Evolutionary conservation across 2,888 invertebrate genomes (phyloP).

Genomic region (Drosophila kambysellisi): DNA sequence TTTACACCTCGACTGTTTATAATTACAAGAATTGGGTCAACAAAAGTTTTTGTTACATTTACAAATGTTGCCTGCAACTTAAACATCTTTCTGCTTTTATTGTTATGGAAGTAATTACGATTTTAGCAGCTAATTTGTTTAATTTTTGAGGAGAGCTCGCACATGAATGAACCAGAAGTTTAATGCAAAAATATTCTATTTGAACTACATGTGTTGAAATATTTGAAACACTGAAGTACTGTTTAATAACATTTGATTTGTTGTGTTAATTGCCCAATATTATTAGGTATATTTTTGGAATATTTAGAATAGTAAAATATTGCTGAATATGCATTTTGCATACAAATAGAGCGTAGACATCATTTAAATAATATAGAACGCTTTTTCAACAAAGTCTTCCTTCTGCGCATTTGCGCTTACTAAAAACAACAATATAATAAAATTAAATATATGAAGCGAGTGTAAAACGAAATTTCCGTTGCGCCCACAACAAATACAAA

Average conservation of each 20-base stretch:
- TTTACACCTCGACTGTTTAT: conserved; percentile 39
- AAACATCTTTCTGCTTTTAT: conserved; percentile 4
- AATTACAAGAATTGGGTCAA: conserved; percentile 47
- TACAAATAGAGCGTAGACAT: background rate
- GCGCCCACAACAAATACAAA: conserved; percentile 49
- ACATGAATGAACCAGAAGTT: background rate
- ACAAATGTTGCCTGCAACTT: conserved; percentile 27
- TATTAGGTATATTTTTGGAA: background rate
- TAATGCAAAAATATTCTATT: fast-evolving
- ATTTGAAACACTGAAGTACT: background rate
- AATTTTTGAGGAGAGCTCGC: no score
- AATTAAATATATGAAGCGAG: conserved; percentile 69
- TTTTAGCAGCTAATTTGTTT: conserved; percentile 36
- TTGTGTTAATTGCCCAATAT: background rate
- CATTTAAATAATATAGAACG: background rate
- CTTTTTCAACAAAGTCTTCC: conserved; percentile 50
- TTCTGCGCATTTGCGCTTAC: conserved; percentile 50
- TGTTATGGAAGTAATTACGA: conserved; percentile 25
- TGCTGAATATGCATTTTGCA: background rate
- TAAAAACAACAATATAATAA: conserved; percentile 65
- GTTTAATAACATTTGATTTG: background rate
- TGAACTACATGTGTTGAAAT: background rate
- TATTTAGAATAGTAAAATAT: background rate
- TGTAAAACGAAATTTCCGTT: conserved; percentile 72
- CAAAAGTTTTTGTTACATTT: conserved; percentile 33